phyloP scores from a whole-genome alignment of 2,797 vertebrate species.

The Rhadinocentrus ornatus region DNA sequence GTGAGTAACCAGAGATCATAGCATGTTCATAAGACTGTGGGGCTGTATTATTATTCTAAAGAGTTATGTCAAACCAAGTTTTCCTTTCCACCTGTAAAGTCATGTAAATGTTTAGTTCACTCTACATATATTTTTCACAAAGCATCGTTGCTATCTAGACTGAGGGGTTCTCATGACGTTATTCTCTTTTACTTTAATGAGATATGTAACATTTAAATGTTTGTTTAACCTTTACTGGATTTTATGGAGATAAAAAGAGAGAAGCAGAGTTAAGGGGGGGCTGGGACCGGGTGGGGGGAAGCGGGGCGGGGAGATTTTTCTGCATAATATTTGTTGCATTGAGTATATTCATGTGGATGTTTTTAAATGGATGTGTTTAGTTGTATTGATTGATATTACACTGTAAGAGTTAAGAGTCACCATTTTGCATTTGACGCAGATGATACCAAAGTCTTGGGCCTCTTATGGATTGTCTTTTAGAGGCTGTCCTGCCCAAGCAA shows the following conservation, averaged over 20 bases:
- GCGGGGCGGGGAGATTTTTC: conserved; percentile 39
- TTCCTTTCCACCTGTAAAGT: conserved; percentile 79
- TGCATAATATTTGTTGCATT: conserved; percentile 81
- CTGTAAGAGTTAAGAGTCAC: conserved; percentile 77
- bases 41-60: conserved; percentile 73
- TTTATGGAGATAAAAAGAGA: conserved; percentile 66
- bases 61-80: conserved; percentile 72
- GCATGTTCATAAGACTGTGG: conserved; percentile 78
- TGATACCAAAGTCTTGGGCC: conserved; percentile 80
- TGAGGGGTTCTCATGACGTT: conserved; percentile 70
- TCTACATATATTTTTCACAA: conserved; percentile 80
- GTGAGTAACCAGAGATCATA: conserved; percentile 60
- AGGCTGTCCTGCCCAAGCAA: conserved; percentile 74
- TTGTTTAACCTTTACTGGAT: conserved; percentile 80
- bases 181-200: conserved; percentile 77
- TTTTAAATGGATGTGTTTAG: conserved; percentile 84
- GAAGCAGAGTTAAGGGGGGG: conserved; percentile 10
- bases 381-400: conserved; percentile 83
- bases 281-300: not conserved
- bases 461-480: conserved; percentile 45
- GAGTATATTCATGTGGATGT: conserved; percentile 83
- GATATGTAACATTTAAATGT: conserved; percentile 81
- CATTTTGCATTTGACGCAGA: conserved; percentile 75
- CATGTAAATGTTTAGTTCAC: conserved; percentile 83
- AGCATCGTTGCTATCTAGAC: conserved; percentile 73